phyloP scores from a whole-genome alignment of 92 coral and sea anemone species.

The Zoanthus sociatus region DNA sequence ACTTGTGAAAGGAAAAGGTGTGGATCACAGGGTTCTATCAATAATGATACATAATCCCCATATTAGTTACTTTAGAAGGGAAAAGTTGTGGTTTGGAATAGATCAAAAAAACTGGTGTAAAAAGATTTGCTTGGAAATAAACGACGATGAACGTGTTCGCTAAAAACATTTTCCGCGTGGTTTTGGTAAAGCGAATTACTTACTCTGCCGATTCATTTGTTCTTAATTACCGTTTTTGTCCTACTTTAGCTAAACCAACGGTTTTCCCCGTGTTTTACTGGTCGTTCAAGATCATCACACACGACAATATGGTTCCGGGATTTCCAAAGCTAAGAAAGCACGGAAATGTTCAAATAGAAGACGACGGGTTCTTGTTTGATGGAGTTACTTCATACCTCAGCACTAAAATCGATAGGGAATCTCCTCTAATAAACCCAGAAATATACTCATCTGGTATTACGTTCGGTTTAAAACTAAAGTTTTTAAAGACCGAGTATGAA shows the following conservation, averaged over 20 bases:
- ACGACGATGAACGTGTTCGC: too few species aligned
- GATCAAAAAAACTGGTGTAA: too few species aligned
- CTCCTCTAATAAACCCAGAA: constrained; percentile 82
- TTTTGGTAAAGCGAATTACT: background rate
- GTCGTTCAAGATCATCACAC: constrained; percentile 79
- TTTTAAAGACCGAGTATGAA: constrained; percentile 73
- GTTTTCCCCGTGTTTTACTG: constrained; percentile 80
- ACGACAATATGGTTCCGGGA: constrained; percentile 80
- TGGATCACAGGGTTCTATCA: too few species aligned
- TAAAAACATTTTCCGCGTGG: too few species aligned
- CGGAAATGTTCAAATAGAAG: constrained; percentile 79
- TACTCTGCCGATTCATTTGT: background rate
- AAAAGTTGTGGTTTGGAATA: too few species aligned
- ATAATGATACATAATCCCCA: too few species aligned
- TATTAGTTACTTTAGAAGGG: too few species aligned
- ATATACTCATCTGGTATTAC: constrained; percentile 75
- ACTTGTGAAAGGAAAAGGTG: too few species aligned
- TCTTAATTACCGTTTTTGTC: background rate
- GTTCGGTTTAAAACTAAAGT: constrained; percentile 84
- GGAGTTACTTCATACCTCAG: constrained; percentile 83
- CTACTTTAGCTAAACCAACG: constrained; percentile 71
- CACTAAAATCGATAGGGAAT: constrained; percentile 62
- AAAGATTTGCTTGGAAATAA: too few species aligned
- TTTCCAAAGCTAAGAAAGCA: constrained; percentile 66
- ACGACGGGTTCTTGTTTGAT: constrained; percentile 88